A percentile compares a stretch with the other conserved stretches of the same genome.
Conservation (phyloP, 2,113 vertebrate genomes). For the Polyodon spathula region DNA sequence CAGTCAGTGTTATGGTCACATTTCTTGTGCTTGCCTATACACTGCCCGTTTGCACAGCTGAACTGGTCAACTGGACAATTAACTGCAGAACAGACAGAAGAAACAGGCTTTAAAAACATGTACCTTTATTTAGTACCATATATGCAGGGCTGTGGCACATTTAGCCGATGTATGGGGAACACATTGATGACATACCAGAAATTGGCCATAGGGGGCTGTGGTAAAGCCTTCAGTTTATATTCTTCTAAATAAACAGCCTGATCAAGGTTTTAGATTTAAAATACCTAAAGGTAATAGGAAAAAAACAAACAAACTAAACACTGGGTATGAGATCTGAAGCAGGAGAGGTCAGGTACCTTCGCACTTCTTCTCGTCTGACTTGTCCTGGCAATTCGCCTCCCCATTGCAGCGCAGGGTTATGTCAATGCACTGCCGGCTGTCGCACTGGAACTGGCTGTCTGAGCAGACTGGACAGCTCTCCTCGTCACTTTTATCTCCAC, state of each 20-base stretch:
- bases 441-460: constrained; percentile 82
- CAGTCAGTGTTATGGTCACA: constrained; percentile 92
- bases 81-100: constrained; percentile 45
- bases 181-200: too few species aligned
- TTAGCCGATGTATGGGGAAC: too few species aligned
- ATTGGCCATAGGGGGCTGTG: too few species aligned
- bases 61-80: constrained; percentile 82
- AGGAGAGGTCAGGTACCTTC: constrained; percentile 55
- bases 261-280: too few species aligned
- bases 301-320: too few species aligned
- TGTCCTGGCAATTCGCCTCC: constrained; percentile 87
- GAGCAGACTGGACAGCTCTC: constrained; percentile 88
- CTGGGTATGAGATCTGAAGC: not conserved
- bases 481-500: constrained; percentile 88
- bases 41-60: constrained; percentile 81
- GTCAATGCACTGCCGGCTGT: constrained; percentile 87
- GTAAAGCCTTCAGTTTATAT: not conserved
- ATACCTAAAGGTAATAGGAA: too few species aligned
- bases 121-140: too few species aligned
- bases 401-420: constrained; percentile 75
- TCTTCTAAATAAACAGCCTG: not conserved
- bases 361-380: constrained; percentile 85
- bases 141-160: too few species aligned
- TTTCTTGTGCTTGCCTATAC: constrained; percentile 88
- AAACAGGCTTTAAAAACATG: not conserved